phyloP scores from a whole-genome alignment of 1,140 invertebrate species.

The Ceratina australensis region DNA sequence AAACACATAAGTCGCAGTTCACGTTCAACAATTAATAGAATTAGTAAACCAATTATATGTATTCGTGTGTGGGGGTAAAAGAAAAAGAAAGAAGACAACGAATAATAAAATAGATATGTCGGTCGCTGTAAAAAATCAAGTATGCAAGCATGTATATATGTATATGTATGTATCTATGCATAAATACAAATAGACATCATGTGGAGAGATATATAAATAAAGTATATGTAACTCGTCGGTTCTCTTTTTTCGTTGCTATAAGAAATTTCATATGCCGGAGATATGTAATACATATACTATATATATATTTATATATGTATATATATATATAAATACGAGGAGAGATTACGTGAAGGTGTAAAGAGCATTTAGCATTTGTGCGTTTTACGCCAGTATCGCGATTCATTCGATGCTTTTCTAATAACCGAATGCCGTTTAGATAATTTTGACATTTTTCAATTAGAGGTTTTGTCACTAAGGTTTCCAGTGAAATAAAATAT shows the following conservation, averaged over 20 bases:
- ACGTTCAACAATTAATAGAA: conserved; percentile 75
- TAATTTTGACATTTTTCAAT: neutral
- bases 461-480: neutral
- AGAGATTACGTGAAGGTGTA: conserved; percentile 63
- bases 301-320: conserved; percentile 14
- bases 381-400: conserved; percentile 50
- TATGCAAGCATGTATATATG: conserved; percentile 48
- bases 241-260: conserved; percentile 25
- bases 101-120: conserved; percentile 48
- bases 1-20: conserved; percentile 71
- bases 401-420: conserved; percentile 19
- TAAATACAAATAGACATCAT: conserved; percentile 17
- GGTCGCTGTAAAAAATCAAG: conserved; percentile 63
- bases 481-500: too few species aligned
- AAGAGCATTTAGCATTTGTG: conserved; percentile 68
- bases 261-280: conserved; percentile 41
- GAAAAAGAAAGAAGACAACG: conserved; percentile 67
- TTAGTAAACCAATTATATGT: conserved; percentile 73
- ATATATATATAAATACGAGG: conserved; percentile 39
- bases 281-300: conserved; percentile 20
- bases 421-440: neutral
- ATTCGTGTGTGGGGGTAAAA: conserved; percentile 59
- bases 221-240: conserved; percentile 4
- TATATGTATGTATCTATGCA: conserved; percentile 38
- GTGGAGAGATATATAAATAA: conserved; percentile 39